Percentiles rank a stretch among this genome's conserved stretches.
Conservation (phyloP, 2,113 vertebrate species). For the Neotoma lepida region DNA sequence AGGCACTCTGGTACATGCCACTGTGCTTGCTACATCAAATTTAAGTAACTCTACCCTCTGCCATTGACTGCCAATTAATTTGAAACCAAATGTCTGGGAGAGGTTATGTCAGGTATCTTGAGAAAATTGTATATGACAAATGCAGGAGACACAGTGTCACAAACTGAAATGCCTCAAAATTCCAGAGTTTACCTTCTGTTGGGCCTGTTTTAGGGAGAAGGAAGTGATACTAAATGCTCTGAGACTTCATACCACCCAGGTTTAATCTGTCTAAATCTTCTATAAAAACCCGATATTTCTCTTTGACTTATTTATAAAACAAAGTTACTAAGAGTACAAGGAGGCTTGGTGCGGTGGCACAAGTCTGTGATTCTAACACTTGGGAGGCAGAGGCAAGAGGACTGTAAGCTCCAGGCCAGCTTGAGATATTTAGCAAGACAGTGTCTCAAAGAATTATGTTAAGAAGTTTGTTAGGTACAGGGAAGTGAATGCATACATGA, state of each 20-base stretch:
- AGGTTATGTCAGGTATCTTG: neutral
- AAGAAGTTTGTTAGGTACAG: neutral
- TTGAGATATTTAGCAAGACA: neutral
- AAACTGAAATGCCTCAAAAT: neutral
- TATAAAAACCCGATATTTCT: neutral
- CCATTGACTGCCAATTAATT: constrained; percentile 54
- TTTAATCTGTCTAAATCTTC: neutral
- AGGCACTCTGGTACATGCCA: neutral
- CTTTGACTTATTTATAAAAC: neutral
- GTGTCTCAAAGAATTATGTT: neutral
- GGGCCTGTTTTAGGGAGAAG: neutral
- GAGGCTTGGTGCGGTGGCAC: neutral
- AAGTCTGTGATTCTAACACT: neutral
- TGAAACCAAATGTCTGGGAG: neutral
- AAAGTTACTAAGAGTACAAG: neutral
- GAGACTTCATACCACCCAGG: neutral
- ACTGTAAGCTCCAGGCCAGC: neutral
- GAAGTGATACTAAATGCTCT: neutral
- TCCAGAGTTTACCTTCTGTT: neutral
- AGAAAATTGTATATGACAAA: constrained; percentile 55
- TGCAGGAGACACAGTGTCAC: neutral
- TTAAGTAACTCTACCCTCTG: neutral
- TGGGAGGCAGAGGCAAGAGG: neutral
- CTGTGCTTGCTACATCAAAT: neutral
- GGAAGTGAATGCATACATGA: neutral